phyloP scores from a whole-genome alignment of 92 coral and sea anemone genomes.

The Scolanthus callimorphus region DNA sequence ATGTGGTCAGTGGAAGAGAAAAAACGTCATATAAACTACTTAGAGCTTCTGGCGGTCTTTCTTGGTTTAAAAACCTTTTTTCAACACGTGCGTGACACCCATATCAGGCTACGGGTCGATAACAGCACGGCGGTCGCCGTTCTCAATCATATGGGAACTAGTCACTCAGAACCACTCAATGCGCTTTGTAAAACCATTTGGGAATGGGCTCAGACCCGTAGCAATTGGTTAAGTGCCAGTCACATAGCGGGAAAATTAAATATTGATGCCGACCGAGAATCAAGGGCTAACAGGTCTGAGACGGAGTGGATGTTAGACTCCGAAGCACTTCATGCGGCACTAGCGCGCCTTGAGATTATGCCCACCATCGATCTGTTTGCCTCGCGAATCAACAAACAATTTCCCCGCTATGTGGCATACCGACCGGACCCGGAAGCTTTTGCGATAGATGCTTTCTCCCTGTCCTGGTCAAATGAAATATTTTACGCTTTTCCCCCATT shows the following conservation, averaged over 20 bases:
- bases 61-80: conserved; percentile 4
- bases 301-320: conserved; percentile 42
- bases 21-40: too few species aligned
- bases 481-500: conserved; percentile 40
- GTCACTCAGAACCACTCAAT: conserved; percentile 32
- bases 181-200: conserved; percentile 22
- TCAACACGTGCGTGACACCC: background rate
- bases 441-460: too few species aligned
- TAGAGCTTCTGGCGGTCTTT: conserved; percentile 19
- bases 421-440: conserved; percentile 26
- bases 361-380: conserved; percentile 43
- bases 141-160: conserved; percentile 51
- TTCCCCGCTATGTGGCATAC: conserved; percentile 23
- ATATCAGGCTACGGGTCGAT: conserved; percentile 24
- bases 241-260: conserved; percentile 41
- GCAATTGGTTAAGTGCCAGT: conserved; percentile 24
- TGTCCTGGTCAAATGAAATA: conserved; percentile 1
- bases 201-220: conserved; percentile 39
- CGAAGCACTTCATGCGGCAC: background rate
- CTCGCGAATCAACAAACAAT: conserved; percentile 25
- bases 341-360: conserved; percentile 4
- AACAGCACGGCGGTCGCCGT: conserved; percentile 30
- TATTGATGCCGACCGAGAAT: conserved; percentile 25
- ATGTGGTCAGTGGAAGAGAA: conserved; percentile 13
- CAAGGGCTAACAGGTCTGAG: conserved; percentile 6